Conservation (phyloP, 2,113 vertebrate genomes). For the Apteryx mantelli region DNA sequence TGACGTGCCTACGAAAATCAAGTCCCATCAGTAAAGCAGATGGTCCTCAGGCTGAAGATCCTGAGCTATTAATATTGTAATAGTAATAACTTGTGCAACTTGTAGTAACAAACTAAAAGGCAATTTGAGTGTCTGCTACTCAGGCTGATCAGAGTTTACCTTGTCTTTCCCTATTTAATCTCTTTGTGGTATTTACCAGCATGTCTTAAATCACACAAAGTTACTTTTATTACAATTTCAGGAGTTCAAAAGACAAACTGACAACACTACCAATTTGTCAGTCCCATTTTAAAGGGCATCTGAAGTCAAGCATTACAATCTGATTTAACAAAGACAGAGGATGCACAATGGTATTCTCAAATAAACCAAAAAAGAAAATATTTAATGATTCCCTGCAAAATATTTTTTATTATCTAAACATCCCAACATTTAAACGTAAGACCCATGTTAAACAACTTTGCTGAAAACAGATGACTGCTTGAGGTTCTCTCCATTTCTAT, state of each 20-base stretch:
- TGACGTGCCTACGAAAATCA: neutral
- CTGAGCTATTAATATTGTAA: neutral
- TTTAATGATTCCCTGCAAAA: neutral
- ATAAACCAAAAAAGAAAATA: neutral
- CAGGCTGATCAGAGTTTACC: neutral
- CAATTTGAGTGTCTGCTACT: neutral
- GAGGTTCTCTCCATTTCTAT: neutral
- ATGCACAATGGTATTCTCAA: neutral
- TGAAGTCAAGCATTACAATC: neutral
- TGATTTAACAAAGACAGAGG: neutral
- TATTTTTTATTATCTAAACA: neutral
- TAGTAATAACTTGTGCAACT: neutral
- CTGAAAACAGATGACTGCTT: neutral
- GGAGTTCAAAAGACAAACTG: neutral
- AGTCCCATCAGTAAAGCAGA: neutral
- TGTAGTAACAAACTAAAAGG: neutral
- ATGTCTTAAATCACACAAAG: neutral
- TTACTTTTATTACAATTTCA: neutral
- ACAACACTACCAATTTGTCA: neutral
- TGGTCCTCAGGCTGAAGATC: neutral
- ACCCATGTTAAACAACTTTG: neutral
- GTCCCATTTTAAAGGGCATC: neutral
- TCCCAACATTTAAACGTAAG: neutral
- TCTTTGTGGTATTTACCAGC: neutral
- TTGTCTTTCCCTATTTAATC: neutral